Evolutionary conservation across 2,797 vertebrate species (phyloP).

Genomic region (Pseudotriccus pelzelni): DNA sequence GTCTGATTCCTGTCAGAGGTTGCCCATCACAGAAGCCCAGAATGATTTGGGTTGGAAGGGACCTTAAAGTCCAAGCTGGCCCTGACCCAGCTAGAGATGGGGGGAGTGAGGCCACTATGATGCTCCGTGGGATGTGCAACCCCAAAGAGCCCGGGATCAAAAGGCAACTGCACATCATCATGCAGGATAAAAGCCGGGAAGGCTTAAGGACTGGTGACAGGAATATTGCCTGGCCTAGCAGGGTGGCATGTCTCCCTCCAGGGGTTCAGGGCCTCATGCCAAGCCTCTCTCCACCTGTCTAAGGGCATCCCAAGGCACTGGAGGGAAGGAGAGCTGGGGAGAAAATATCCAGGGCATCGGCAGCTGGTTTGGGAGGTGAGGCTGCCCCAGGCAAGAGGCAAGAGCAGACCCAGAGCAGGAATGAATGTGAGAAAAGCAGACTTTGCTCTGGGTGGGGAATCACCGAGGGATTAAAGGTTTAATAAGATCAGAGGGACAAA

Average conservation of each 20-base stretch:
- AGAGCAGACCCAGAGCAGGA: conserved; percentile 42
- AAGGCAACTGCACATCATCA: background rate
- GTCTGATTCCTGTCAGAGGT: no score
- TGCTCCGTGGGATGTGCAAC: background rate
- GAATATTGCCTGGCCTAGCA: fast-evolving
- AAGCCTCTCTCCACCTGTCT: background rate
- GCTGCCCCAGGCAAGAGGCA: background rate
- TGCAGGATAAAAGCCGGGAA: fast-evolving
- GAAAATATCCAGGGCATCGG: background rate
- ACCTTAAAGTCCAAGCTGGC: background rate
- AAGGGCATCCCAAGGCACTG: background rate
- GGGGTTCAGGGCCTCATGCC: fast-evolving
- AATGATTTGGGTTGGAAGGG: background rate
- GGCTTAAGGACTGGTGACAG: background rate
- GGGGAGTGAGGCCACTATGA: fast-evolving
- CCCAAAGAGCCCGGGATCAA: background rate
- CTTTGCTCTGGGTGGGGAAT: conserved; percentile 67
- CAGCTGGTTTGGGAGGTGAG: background rate
- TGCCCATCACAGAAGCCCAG: background rate
- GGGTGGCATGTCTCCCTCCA: background rate
- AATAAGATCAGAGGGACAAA: conserved; percentile 72
- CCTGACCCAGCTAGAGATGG: fast-evolving
- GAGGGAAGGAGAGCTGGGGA: background rate
- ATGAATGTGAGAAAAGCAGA: conserved; percentile 60
- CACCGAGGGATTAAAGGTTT: conserved; percentile 68